A percentile compares a stretch with the other conserved stretches of the same genome.
Conservation (phyloP, 2,888 invertebrate genomes). For the Lamellibrachia satsuma region DNA sequence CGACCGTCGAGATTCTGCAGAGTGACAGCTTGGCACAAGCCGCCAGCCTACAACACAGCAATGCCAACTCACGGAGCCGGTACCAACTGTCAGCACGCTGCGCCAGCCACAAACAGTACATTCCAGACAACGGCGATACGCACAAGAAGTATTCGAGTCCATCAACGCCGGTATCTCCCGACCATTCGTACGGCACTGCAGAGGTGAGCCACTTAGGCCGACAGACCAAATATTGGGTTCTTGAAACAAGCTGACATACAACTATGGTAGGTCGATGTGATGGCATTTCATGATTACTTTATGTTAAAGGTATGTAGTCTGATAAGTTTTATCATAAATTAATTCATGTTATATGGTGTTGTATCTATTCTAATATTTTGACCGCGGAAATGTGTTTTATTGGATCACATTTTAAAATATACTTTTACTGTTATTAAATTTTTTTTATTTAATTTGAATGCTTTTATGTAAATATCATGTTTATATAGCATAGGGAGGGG, state of each 20-base stretch:
- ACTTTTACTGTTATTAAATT: too few relatives aligned
- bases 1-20: constrained; percentile 79
- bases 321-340: neutral
- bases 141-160: neutral
- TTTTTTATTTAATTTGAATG: too few relatives aligned
- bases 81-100: neutral
- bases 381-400: too few relatives aligned
- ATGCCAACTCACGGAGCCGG: neutral
- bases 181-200: neutral
- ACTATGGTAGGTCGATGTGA: neutral
- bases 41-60: constrained; percentile 1
- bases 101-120: neutral
- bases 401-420: too few relatives aligned
- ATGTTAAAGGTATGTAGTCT: neutral
- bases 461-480: too few relatives aligned
- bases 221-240: neutral
- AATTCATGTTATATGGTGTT: too few relatives aligned
- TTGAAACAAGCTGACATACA: neutral
- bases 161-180: neutral
- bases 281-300: neutral
- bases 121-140: neutral
- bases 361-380: too few relatives aligned
- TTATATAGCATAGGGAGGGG: too few relatives aligned
- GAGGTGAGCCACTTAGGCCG: neutral
- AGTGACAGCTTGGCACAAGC: neutral